These are phyloP conservation scores for Triplophysa yarkandensis DNA, from an alignment of 2,797 vertebrate genomes.

Conservation along the genomic window DNA sequence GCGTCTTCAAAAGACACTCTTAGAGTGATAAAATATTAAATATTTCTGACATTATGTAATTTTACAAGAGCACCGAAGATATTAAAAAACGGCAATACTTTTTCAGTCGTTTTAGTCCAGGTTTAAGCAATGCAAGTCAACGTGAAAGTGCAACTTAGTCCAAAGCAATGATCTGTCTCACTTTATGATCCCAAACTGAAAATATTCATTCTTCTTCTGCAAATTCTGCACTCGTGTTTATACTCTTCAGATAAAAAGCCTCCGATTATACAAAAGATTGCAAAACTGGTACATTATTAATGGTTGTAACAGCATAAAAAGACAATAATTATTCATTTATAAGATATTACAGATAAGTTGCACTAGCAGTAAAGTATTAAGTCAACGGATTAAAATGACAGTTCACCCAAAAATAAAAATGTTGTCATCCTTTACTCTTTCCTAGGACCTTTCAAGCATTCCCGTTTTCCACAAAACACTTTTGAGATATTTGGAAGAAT, in stretches of 20 bases:
- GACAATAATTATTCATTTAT: no score
- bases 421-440: no score
- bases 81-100: neutral
- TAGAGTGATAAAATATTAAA: slow-evolving; percentile 11
- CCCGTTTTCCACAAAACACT: slow-evolving; percentile 40
- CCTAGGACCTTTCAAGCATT: no score
- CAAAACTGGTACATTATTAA: slow-evolving; percentile 1
- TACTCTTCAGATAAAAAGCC: neutral
- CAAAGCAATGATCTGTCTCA: slow-evolving; percentile 5
- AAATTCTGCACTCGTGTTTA: neutral
- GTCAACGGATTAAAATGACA: no score
- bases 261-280: neutral
- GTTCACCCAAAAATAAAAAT: no score
- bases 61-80: neutral
- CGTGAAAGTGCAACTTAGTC: neutral
- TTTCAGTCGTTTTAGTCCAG: slow-evolving; percentile 12
- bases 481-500: no score
- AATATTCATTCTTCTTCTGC: neutral
- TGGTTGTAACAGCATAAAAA: neutral
- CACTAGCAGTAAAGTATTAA: no score
- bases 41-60: slow-evolving; percentile 10
- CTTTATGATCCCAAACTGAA: neutral
- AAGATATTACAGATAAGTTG: no score
- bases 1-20: slow-evolving; percentile 11
- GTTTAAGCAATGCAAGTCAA: neutral